Base-by-base conservation (phyloP, 1,140 invertebrate genomes). In the Scaptomyza hsui region DNA sequence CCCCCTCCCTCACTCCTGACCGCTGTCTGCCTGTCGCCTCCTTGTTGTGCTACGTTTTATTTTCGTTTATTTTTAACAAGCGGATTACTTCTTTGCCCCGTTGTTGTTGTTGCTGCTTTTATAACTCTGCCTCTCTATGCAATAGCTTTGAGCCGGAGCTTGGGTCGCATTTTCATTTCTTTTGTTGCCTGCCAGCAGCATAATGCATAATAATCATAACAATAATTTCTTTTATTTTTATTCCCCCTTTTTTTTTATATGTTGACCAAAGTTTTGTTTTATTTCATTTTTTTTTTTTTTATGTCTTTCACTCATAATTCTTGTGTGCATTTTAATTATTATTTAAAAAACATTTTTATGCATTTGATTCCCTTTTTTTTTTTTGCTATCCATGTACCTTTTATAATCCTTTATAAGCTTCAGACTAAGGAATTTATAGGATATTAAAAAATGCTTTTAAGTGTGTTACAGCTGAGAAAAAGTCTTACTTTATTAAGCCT, bases 21-120 rank as follows among this genome's bases (percentile, higher is more conserved):
- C 4, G n/a, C 18, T 26, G 9, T 9, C 16, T 39, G 24, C 18
- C 51, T 45, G n/a, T n/a, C 56, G 29, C 7, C 55, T 41, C 32
- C 52, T 45, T 57, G 57, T 55, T 56, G 39, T 53, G 47, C 64
- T 42, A 64, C 67, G 62, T 86, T 86, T 86, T 73, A 78, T 86
- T 82, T 89, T 74, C 78, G 78, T 81, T 86, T 81, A 88, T 89
- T 78, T 81, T 80, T 86, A 86, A 89, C 81, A 89, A 89, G 81
- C 74, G 75, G 83, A 86, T 89, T 89, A 89, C 72, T 78, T 81
- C 60, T 81, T 72, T 44, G 42, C 67, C 42, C 52, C 55, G 47
- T 76, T 53, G 42, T 75, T 61, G 60, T 44, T 68, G 64, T 15
- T 61, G 29, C 5, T 69, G 47, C 7, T 65, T 61, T 67, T 73